These are phyloP conservation scores for Pogonophryne albipinna DNA, from an alignment of 2,797 vertebrate species.

Conservation along the genomic window DNA sequence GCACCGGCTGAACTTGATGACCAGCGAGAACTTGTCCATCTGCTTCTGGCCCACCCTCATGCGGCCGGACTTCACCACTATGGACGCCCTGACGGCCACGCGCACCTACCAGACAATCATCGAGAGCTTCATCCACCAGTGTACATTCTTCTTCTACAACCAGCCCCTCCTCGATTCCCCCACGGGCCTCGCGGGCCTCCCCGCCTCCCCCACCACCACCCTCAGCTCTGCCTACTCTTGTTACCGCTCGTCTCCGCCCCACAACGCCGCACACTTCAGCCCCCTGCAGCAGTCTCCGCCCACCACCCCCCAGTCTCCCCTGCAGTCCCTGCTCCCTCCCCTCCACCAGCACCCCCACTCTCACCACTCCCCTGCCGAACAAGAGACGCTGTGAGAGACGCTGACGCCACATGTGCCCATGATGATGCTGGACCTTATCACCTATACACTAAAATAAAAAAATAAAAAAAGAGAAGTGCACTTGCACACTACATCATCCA, in stretches of 20 bases:
- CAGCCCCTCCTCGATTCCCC: conserved; percentile 90
- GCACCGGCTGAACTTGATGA: conserved; percentile 94
- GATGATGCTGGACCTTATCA: conserved; percentile 75
- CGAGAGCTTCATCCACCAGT: conserved; percentile 96
- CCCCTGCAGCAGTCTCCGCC: conserved; percentile 91
- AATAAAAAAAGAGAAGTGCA: conserved; percentile 25
- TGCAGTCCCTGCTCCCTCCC: conserved; percentile 89
- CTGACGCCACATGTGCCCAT: conserved; percentile 74
- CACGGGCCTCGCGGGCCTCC: conserved; percentile 85
- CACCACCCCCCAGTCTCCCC: conserved; percentile 89
- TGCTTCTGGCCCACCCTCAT: conserved; percentile 99
- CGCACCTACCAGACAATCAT: conserved; percentile 99
- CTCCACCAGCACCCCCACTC: conserved; percentile 87
- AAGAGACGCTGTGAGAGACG: conserved; percentile 92
- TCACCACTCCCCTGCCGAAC: conserved; percentile 86
- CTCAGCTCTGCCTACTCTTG: conserved; percentile 82
- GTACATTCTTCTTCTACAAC: conserved; percentile 96
- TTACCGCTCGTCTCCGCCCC: conserved; percentile 83
- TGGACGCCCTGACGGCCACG: conserved; percentile 96
- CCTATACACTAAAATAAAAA: conserved; percentile 41
- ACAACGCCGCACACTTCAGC: conserved; percentile 80
- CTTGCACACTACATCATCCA: conserved; percentile 60
- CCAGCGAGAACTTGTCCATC: conserved; percentile 97
- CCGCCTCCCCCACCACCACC: conserved; percentile 85
- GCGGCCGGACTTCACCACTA: conserved; percentile 96